Conservation (phyloP, 1,140 invertebrate genomes). For the Drosophila santomea region DNA sequence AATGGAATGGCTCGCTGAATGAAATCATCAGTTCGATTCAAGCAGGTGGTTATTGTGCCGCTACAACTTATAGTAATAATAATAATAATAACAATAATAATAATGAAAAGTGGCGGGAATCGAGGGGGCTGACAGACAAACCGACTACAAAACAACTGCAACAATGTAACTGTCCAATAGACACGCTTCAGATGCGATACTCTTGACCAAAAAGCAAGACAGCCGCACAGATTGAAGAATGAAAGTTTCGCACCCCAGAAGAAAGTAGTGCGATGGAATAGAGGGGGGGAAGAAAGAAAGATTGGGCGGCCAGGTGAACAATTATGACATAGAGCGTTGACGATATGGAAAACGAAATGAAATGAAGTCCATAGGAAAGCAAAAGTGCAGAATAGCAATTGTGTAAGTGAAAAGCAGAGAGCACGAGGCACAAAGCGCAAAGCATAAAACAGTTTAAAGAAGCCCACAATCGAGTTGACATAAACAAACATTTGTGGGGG, state of each 20-base stretch:
- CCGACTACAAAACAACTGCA: conserved; percentile 5
- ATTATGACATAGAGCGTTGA: conserved; percentile 70
- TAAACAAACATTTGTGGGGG: conserved; percentile 11
- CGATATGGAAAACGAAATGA: conserved; percentile 60
- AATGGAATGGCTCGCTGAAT: conserved; percentile 14
- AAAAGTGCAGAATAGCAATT: conserved; percentile 68
- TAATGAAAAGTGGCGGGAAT: neutral
- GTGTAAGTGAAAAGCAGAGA: conserved; percentile 66
- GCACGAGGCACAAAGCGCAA: conserved; percentile 48
- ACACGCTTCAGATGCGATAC: conserved; percentile 54
- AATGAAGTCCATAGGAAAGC: conserved; percentile 68
- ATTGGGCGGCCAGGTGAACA: conserved; percentile 42
- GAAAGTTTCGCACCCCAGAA: conserved; percentile 58
- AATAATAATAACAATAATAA: conserved; percentile 4
- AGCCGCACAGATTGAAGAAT: conserved; percentile 44
- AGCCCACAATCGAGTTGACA: conserved; percentile 48
- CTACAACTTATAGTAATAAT: neutral
- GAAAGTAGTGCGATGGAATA: conserved; percentile 28
- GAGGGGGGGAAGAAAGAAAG: neutral
- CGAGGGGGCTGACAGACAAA: neutral
- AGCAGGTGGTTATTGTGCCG: conserved; percentile 10
- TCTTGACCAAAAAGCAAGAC: conserved; percentile 28
- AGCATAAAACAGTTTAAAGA: conserved; percentile 48
- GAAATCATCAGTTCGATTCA: conserved; percentile 32
- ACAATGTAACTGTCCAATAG: conserved; percentile 54